A percentile compares a stretch with the other conserved stretches of the same genome.
These are phyloP conservation scores for Alentia gelatinosa DNA, from an alignment of 2,888 invertebrate genomes.

Conservation along the genomic window DNA sequence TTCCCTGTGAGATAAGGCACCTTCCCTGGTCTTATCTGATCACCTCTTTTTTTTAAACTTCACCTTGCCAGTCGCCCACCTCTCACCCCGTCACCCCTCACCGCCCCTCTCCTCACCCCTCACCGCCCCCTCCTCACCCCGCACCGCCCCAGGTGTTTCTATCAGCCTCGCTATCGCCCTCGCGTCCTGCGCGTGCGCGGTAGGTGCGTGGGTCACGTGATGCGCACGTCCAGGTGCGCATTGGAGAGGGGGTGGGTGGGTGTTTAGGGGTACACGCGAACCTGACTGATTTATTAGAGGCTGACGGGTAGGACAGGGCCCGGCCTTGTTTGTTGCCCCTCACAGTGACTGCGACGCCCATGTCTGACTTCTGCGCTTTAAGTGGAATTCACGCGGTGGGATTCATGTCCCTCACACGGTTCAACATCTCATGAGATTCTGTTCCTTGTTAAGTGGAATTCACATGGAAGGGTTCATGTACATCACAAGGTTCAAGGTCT, in stretches of 20 bases:
- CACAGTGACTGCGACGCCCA: too few relatives aligned
- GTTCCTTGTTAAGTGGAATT: too few relatives aligned
- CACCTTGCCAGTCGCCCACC: too few relatives aligned
- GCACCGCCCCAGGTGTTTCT: background rate
- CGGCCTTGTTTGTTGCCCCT: too few relatives aligned
- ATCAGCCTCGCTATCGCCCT: background rate
- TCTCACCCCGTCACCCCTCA: background rate
- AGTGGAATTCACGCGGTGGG: too few relatives aligned
- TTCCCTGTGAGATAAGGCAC: background rate
- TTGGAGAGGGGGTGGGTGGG: background rate
- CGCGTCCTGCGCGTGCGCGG: background rate
- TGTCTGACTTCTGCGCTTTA: too few relatives aligned
- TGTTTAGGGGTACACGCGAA: background rate
- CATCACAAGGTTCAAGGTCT: too few relatives aligned
- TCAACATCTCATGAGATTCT: too few relatives aligned
- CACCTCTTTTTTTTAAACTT: slow-evolving; percentile 1
- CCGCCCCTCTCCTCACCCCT: background rate
- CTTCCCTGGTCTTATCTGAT: background rate
- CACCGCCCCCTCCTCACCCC: background rate
- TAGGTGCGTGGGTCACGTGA: background rate
- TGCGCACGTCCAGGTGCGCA: background rate
- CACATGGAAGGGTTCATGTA: too few relatives aligned
- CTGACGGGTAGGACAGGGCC: background rate
- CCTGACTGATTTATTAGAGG: background rate
- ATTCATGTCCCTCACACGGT: too few relatives aligned